A percentile compares a stretch with the other conserved stretches of the same genome.
Conservation (phyloP, 2,888 invertebrate species). For the Rosalia funebris region DNA sequence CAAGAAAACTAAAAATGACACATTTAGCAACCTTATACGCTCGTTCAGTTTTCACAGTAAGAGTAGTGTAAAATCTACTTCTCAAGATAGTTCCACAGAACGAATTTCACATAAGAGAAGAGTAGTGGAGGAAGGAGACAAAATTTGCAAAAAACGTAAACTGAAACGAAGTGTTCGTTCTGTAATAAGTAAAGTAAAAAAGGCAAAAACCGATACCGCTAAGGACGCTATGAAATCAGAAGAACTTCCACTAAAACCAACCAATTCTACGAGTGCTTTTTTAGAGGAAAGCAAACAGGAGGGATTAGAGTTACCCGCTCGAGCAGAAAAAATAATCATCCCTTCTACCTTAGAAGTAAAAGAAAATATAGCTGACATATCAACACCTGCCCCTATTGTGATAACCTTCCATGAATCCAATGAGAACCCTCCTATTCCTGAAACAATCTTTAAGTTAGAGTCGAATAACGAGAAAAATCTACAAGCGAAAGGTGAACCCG, state of each 20-base stretch:
- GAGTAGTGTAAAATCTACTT: conserved; percentile 31
- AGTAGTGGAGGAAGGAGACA: conserved; percentile 10
- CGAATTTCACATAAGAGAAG: neutral
- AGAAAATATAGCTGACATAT: conserved; percentile 48
- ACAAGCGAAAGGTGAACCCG: conserved; percentile 51
- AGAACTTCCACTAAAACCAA: conserved; percentile 11
- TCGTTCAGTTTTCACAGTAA: conserved; percentile 43
- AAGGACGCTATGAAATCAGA: conserved; percentile 11
- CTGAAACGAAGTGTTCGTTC: conserved; percentile 50
- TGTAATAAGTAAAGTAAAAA: conserved; percentile 54
- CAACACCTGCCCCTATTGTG: conserved; percentile 50
- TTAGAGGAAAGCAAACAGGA: conserved; percentile 44
- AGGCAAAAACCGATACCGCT: conserved; percentile 44
- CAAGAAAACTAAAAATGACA: conserved; percentile 37
- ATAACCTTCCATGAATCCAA: conserved; percentile 44
- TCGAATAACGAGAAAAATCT: conserved; percentile 49
- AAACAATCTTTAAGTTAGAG: conserved; percentile 51
- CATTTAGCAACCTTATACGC: conserved; percentile 43
- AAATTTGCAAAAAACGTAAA: conserved; percentile 45
- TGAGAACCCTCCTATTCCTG: conserved; percentile 50
- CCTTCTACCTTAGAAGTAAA: conserved; percentile 47
- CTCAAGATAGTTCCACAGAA: conserved; percentile 11
- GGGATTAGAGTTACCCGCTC: conserved; percentile 15
- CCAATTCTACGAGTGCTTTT: conserved; percentile 39
- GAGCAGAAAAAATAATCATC: conserved; percentile 36